These are phyloP conservation scores for Orbicella faveolata DNA, from an alignment of 64 coral and sea anemone species.

Conservation along the genomic window DNA sequence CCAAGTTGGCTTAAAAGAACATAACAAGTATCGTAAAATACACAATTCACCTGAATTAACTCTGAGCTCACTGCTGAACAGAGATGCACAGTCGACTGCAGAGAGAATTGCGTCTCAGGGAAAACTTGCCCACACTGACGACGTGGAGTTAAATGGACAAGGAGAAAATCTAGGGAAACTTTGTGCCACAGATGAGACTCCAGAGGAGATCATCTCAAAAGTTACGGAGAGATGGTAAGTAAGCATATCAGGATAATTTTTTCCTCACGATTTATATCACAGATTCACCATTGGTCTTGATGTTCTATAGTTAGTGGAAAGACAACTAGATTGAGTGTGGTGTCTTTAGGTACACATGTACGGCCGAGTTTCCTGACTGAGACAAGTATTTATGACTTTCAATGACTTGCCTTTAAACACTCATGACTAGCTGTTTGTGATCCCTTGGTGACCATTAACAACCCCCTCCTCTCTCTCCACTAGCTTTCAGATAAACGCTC, in stretches of 20 bases:
- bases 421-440: too few species aligned
- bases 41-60: constrained; percentile 43
- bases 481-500: too few species aligned
- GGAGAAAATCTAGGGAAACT: constrained; percentile 38
- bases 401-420: too few species aligned
- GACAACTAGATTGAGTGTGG: too few species aligned
- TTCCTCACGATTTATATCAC: too few species aligned
- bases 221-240: background rate
- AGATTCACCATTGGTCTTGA: too few species aligned
- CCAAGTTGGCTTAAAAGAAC: constrained; percentile 24
- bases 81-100: constrained; percentile 42
- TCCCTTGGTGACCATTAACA: too few species aligned
- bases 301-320: too few species aligned
- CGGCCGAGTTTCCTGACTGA: too few species aligned
- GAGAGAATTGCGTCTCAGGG: constrained; percentile 17
- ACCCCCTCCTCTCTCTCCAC: too few species aligned
- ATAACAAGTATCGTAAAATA: constrained; percentile 65
- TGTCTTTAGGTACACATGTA: too few species aligned
- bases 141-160: background rate
- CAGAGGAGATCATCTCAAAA: background rate
- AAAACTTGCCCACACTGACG: constrained; percentile 15
- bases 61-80: constrained; percentile 33
- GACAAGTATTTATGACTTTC: too few species aligned
- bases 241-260: background rate
- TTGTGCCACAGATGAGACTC: background rate